These are phyloP conservation scores for Drosophila ananassae DNA, from an alignment of 1,140 invertebrate genomes.

Conservation along the genomic window DNA sequence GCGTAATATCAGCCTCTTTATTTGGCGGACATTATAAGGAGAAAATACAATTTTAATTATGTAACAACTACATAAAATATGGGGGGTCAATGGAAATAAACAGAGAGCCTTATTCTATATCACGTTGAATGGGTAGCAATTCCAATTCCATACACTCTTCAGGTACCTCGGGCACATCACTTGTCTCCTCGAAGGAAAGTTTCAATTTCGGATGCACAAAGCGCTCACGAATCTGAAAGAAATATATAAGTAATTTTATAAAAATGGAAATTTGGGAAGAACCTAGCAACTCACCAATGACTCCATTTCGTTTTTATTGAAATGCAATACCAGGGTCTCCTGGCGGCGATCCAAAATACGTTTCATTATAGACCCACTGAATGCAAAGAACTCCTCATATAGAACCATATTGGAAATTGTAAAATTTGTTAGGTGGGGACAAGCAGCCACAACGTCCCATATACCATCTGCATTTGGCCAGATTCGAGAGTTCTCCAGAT, in stretches of 20 bases:
- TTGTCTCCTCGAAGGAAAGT: slow-evolving; percentile 5
- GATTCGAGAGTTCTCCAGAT: slow-evolving; percentile 26
- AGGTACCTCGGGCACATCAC: slow-evolving; percentile 1
- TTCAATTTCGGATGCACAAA: slow-evolving; percentile 28
- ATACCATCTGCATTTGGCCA: slow-evolving; percentile 22
- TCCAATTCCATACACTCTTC: slow-evolving; percentile 27
- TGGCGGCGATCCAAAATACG: slow-evolving; percentile 4
- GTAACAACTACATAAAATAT: not conserved
- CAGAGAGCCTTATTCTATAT: not conserved
- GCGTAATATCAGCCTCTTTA: not conserved
- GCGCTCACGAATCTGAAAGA: slow-evolving; percentile 14
- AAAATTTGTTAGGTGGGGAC: slow-evolving; percentile 17
- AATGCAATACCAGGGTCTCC: slow-evolving; percentile 8
- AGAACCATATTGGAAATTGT: slow-evolving; percentile 13
- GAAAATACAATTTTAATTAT: not conserved
- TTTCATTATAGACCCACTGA: slow-evolving; percentile 12
- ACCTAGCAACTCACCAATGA: slow-evolving; percentile 8
- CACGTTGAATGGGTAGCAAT: slow-evolving; percentile 4
- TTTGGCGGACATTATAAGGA: not conserved
- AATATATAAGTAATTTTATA: not conserved
- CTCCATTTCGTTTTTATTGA: slow-evolving; percentile 14
- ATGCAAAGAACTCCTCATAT: slow-evolving; percentile 12
- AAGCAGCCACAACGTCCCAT: slow-evolving; percentile 24
- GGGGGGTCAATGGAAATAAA: not conserved
- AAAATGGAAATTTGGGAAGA: not conserved